Base-by-base conservation (phyloP, 2,888 invertebrate species). In the Iphiclides podalirius region DNA sequence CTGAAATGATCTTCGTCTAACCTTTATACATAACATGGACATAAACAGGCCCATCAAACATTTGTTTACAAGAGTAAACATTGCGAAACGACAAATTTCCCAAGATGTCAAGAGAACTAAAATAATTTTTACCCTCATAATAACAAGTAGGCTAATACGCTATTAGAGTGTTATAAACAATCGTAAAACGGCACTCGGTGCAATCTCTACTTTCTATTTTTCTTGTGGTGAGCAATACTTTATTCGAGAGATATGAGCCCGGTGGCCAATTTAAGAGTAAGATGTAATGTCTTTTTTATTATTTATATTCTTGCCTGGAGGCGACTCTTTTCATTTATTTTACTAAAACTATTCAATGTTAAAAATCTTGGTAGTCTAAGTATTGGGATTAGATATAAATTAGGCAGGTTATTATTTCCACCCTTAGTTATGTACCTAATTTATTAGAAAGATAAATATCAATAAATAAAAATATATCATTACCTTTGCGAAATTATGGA, bases 201-300 rank as follows among this genome's bases (percentile, higher is more conserved):
- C 33, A 16, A 20, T 47, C 47, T 40, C 43, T 43, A 39, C 49
- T 49, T 49, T 49, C 49, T 49, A 49, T 49, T 49, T 20, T 44
- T 37, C 43, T n/a, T 34, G 20, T 33, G 28, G 20, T 37, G 31
- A 49, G 49, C 38, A 33, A 49, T 43, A 43, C 39, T 47, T 15
- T 47, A 40, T 43, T 38, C 39, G 39, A 26, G 39, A 33, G 13
- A 39, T 43, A 48, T 48, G 48, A 23, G 15, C 11, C 26, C 3
- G 12, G 8, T 8, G 39, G 20, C 34, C 33, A 43, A 43, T 23
- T 43, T 23, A 12, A 23, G n/a, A n/a, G n/a, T n/a, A n/a, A n/a
- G n/a, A n/a, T n/a, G n/a, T n/a, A n/a, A n/a, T n/a, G n/a, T 31
- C n/a, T 31, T 12, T 11, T 31, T 31, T 31, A n/a, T 11, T 31